Conservation (phyloP, 2,888 invertebrate species). For the Eupithecia centaureata region DNA sequence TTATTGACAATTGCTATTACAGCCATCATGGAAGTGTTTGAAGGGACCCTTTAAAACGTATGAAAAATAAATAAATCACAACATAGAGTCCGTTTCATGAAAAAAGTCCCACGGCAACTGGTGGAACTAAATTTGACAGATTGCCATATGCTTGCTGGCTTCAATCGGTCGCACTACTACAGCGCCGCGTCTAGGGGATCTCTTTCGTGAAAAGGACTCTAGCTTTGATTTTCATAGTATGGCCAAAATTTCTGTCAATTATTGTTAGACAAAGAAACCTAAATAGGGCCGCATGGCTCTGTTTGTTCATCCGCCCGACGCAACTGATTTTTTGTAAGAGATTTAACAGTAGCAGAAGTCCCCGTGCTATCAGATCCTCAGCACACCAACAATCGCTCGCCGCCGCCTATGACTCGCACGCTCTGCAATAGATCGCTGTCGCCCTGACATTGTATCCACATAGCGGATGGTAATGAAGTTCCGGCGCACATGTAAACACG, state of each 20-base stretch:
- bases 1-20: background rate
- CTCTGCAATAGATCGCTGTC: conserved; percentile 30
- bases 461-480: conserved; percentile 35
- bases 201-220: no score
- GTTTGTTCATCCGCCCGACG: background rate
- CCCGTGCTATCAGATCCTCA: background rate
- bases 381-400: background rate
- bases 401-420: background rate
- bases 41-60: background rate
- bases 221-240: no score
- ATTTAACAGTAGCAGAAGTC: background rate
- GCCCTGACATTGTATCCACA: conserved; percentile 33
- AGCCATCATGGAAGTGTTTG: background rate
- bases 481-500: conserved; percentile 32
- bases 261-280: no score
- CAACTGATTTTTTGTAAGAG: background rate
- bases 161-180: no score
- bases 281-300: no score
- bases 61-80: background rate
- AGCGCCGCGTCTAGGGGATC: no score
- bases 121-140: no score
- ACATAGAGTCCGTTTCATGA: no score
- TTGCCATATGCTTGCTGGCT: no score
- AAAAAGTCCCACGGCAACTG: no score
- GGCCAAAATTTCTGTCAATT: no score